Conservation (phyloP, 2,113 vertebrate genomes). For the Bufo bufo region DNA sequence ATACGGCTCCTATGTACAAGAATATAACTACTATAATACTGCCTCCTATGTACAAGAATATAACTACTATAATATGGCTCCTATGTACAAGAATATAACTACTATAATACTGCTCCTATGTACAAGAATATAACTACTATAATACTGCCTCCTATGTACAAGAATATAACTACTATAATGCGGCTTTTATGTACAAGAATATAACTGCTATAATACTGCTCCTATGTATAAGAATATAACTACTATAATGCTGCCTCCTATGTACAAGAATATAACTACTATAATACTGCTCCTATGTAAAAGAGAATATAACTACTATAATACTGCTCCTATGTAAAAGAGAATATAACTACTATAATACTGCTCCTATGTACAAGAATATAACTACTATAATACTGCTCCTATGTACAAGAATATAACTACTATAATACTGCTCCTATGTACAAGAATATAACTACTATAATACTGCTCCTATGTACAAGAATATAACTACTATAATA, state of each 20-base stretch:
- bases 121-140: no score
- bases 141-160: no score
- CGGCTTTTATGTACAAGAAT: no score
- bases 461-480: not conserved
- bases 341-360: conserved; percentile 17
- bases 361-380: conserved; percentile 1
- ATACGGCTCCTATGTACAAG: not conserved
- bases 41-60: not conserved
- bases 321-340: not conserved
- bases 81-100: conserved; percentile 3
- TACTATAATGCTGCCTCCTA: not conserved
- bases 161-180: no score
- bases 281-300: not conserved
- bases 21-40: conserved; percentile 3
- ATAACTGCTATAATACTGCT: not conserved
- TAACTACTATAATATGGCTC: not conserved
- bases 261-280: not conserved
- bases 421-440: conserved; percentile 1
- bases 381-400: conserved; percentile 17
- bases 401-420: conserved; percentile 7
- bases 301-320: conserved; percentile 14
- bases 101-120: not conserved
- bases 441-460: not conserved
- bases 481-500: no score
- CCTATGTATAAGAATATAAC: conserved; percentile 5